Percentiles rank a stretch among this genome's conserved stretches.
Conservation (phyloP, 2,113 vertebrate species). For the Cololabis saira region DNA sequence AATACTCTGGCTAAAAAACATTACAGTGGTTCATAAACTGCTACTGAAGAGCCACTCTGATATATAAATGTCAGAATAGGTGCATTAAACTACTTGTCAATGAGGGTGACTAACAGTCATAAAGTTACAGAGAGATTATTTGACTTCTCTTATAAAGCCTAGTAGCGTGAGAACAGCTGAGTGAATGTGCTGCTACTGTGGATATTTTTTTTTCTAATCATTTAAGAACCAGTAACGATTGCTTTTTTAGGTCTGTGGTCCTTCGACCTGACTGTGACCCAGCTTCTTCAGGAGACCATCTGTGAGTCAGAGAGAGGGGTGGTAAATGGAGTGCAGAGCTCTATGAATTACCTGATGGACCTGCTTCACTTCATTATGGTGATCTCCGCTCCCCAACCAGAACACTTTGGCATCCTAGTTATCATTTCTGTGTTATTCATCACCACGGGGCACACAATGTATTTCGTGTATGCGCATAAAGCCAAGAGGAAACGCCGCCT, state of each 20-base stretch:
- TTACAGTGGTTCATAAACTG: too few species aligned
- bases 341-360: slow-evolving; percentile 86
- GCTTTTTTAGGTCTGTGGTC: slow-evolving; percentile 80
- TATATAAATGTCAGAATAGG: too few species aligned
- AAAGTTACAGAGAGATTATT: too few species aligned
- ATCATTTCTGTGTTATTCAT: slow-evolving; percentile 85
- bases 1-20: not conserved
- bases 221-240: slow-evolving; percentile 2
- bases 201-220: not conserved
- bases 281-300: slow-evolving; percentile 83
- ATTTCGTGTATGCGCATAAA: slow-evolving; percentile 82
- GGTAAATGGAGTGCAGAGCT: slow-evolving; percentile 84
- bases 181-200: not conserved
- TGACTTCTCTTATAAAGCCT: not conserved
- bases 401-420: slow-evolving; percentile 79
- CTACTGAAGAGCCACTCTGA: too few species aligned
- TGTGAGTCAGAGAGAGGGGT: slow-evolving; percentile 81
- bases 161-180: not conserved
- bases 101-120: too few species aligned
- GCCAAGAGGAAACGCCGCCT: slow-evolving; percentile 75
- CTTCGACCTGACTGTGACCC: slow-evolving; percentile 83
- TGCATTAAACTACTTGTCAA: too few species aligned
- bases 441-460: slow-evolving; percentile 80
- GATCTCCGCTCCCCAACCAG: slow-evolving; percentile 77
- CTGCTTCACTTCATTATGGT: slow-evolving; percentile 82